Evolutionary conservation across 1,140 invertebrate genomes (phyloP).

Genomic region (Zaprionus capensis): DNA sequence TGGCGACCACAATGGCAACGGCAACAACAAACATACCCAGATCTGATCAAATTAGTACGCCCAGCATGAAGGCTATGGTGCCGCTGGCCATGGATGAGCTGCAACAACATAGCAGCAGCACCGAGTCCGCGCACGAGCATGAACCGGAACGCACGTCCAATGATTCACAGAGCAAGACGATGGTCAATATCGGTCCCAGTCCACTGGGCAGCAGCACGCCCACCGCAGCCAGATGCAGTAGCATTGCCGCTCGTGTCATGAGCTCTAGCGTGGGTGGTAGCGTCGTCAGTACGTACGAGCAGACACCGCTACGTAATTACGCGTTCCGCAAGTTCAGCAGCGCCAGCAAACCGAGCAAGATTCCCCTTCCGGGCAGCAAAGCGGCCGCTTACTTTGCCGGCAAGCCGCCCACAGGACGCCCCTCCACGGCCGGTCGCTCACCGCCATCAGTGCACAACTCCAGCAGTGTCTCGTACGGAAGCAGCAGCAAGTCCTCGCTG

Average conservation of each 20-base stretch:
- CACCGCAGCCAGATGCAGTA: constrained; percentile 75
- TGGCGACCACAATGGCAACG: constrained; percentile 48
- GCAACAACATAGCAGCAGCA: constrained; percentile 86
- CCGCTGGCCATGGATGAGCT: constrained; percentile 86
- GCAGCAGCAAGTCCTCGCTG: constrained; percentile 75
- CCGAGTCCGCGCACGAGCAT: constrained; percentile 88
- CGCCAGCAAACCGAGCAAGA: constrained; percentile 88
- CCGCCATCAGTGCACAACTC: constrained; percentile 78
- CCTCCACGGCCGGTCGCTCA: constrained; percentile 65
- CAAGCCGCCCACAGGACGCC: constrained; percentile 86
- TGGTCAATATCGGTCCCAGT: constrained; percentile 52
- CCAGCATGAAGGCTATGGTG: constrained; percentile 86
- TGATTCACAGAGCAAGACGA: constrained; percentile 57
- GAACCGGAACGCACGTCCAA: constrained; percentile 60
- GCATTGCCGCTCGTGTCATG: constrained; percentile 69
- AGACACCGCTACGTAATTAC: constrained; percentile 48
- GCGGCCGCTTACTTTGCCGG: constrained; percentile 78
- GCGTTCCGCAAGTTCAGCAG: constrained; percentile 77
- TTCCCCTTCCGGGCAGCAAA: constrained; percentile 87
- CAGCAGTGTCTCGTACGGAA: constrained; percentile 84
- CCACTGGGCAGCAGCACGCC: constrained; percentile 85
- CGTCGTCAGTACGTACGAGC: constrained; percentile 71
- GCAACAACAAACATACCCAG: constrained; percentile 35
- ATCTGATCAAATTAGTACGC: constrained; percentile 84
- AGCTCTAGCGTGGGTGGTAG: constrained; percentile 77